Conservation (phyloP, 2,113 vertebrate species). For the Micronycteris hirsuta region DNA sequence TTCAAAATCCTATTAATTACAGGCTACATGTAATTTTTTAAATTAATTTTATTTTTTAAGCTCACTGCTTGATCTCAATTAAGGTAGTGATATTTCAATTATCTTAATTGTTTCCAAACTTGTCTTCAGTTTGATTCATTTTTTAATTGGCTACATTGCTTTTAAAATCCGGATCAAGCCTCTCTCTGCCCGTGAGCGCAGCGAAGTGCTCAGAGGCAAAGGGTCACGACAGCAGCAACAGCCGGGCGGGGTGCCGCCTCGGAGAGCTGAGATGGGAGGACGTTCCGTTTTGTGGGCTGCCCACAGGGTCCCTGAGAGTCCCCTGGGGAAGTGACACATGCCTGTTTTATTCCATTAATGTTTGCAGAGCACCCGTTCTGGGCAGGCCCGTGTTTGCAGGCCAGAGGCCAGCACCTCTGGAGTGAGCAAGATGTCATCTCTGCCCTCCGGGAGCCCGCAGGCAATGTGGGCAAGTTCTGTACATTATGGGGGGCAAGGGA, state of each 20-base stretch:
- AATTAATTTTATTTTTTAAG: constrained; percentile 67
- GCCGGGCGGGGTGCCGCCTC: background rate
- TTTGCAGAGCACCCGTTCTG: background rate
- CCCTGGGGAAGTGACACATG: background rate
- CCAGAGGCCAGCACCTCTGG: background rate
- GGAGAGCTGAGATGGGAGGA: background rate
- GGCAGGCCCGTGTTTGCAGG: background rate
- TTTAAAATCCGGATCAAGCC: constrained; percentile 30
- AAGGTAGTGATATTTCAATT: constrained; percentile 68
- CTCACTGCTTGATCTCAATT: constrained; percentile 57
- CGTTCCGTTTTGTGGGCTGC: background rate
- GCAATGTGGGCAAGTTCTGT: background rate
- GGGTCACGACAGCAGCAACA: background rate
- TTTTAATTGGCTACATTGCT: constrained; percentile 66
- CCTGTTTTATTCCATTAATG: background rate
- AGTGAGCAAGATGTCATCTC: background rate
- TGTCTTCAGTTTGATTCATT: constrained; percentile 56
- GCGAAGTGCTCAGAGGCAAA: background rate
- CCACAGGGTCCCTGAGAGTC: background rate
- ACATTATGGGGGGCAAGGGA: background rate
- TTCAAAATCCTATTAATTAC: constrained; percentile 62
- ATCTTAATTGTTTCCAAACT: constrained; percentile 63
- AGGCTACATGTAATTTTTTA: background rate
- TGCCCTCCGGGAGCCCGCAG: background rate
- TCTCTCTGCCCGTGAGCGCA: background rate